Evolutionary conservation across 2,888 invertebrate genomes (phyloP), one percentile per base, ranked within the genome.

Genomic region (Drosophila kokeensis): DNA sequence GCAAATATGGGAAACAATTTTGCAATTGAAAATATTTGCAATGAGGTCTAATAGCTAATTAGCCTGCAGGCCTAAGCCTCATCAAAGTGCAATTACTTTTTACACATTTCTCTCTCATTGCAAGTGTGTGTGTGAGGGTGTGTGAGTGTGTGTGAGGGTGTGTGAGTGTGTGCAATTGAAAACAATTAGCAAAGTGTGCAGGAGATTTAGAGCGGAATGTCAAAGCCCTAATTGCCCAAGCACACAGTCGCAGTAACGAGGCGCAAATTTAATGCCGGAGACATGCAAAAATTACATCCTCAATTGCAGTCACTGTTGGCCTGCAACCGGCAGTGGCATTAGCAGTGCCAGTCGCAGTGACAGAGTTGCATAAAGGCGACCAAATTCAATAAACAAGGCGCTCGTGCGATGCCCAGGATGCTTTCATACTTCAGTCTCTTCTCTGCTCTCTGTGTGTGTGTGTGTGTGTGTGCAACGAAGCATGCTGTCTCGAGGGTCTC

Each of bases 261-360:
- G 69, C 74, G 77, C 73, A 80, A 73, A 87, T 87, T 85, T 86
- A 87, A 86, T 76, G 79, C 81, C 84, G 85, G 79, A 87, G 84
- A 90, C 87, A 84, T 82, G 84, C 76, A 89, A 79, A 90, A 90
- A 89, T 90, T 86, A 86, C 85, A 89, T 86, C 85, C 85, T 83
- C 79, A 79, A 81, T 82, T 78, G 82, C 89, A 82, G 69, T 72
- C 48, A 45, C 40, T 54, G 50, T 38, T 57, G 62, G 67, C 34
- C 38, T 55, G 38, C 21, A 38, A 54, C 15, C 13, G 36, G 38
- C 59, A 30, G 57, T 15, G 30, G 15, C 57, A 15, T 10, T 50
- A 21, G 15, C 18, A 36, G 21, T 2, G 13, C 4, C 27, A 24
- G 32, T 3, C 2, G 32, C n/a, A n/a, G 11, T 5, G 24, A 21